Conservation (phyloP, 2,888 invertebrate species). For the Coelinius sp. region DNA sequence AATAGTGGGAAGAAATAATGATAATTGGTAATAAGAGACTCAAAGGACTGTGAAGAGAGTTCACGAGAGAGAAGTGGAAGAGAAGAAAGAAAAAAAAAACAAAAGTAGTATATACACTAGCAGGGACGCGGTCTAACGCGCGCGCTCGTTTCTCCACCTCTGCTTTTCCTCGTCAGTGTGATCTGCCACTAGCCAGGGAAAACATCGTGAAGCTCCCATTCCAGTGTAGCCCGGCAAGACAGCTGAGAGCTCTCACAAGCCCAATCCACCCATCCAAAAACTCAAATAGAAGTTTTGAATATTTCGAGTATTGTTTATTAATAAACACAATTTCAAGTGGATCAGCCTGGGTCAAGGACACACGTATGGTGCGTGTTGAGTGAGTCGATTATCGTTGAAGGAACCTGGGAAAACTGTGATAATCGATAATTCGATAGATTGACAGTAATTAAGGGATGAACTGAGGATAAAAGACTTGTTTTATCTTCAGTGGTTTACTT, state of each 20-base stretch:
- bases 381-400: not conserved
- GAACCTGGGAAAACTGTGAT: not conserved
- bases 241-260: not conserved
- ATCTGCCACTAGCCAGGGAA: constrained; percentile 34
- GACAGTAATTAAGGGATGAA: not conserved
- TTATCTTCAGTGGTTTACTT: constrained; percentile 7
- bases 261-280: not conserved
- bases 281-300: not conserved
- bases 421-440: not conserved
- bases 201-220: constrained; percentile 24
- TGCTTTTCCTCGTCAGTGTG: constrained; percentile 35
- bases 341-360: constrained; percentile 14
- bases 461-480: too few relatives aligned
- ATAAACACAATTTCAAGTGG: not conserved
- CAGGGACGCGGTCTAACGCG: not conserved
- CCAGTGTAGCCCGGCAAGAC: constrained; percentile 31
- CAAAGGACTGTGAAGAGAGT: not conserved
- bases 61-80: not conserved
- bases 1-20: not conserved
- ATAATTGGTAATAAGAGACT: not conserved
- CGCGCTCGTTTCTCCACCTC: constrained; percentile 11
- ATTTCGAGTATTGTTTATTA: not conserved
- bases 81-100: not conserved
- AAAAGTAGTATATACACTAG: not conserved
- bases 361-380: not conserved